These are phyloP conservation scores for Peromyscus melanophrys DNA, from an alignment of 2,797 vertebrate genomes.

Conservation along the genomic window DNA sequence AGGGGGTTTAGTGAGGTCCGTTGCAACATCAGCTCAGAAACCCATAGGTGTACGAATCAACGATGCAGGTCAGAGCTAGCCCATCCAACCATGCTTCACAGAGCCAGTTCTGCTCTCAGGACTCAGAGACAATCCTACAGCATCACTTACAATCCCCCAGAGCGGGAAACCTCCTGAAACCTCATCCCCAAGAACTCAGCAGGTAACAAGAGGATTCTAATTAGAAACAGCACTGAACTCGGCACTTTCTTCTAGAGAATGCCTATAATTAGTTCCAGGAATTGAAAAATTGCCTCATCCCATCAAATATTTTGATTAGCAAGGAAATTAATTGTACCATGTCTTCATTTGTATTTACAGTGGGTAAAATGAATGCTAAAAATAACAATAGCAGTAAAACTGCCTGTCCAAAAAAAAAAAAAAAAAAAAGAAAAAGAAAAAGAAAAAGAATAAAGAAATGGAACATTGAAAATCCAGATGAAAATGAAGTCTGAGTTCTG, in stretches of 20 bases:
- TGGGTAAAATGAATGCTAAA: conserved; percentile 82
- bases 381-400: conserved; percentile 80
- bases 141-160: background rate
- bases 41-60: background rate
- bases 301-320: conserved; percentile 87
- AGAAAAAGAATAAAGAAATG: background rate
- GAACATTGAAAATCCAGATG: background rate
- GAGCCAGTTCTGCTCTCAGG: background rate
- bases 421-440: background rate
- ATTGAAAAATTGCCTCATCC: conserved; percentile 83
- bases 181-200: conserved; percentile 55
- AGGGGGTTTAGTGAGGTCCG: background rate
- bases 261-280: conserved; percentile 74
- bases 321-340: conserved; percentile 84
- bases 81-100: background rate
- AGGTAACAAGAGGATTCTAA: conserved; percentile 71
- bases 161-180: background rate
- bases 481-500: background rate
- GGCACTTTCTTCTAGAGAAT: conserved; percentile 50
- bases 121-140: background rate
- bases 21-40: background rate
- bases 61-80: background rate
- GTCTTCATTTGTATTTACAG: conserved; percentile 86
- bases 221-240: conserved; percentile 53
- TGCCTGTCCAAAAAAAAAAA: conserved; percentile 63